Base-by-base conservation (phyloP, 2,797 vertebrate species). In the Nothura maculosa region DNA sequence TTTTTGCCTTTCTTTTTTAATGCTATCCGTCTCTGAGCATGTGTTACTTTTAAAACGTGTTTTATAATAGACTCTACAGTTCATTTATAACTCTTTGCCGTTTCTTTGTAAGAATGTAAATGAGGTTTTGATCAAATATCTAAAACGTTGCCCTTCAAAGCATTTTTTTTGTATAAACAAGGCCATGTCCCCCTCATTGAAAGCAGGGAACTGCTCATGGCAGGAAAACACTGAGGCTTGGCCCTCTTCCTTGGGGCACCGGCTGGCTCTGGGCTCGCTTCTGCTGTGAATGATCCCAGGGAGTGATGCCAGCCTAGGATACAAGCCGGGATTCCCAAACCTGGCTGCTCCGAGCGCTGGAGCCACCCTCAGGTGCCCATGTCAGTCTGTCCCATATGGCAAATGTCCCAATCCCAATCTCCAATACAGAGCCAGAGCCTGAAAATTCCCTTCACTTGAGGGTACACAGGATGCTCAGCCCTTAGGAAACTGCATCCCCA, bases 121-220 rank as follows among this genome's bases (percentile, higher is more conserved):
- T 80, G 86, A 96, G 92, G 80, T 90, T 97, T 94, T 95, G 94
- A 94, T 96, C 77, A 87, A 95, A 95, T 91, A 90, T 55, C 79
- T 74, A 88, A 93, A 98, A 81, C 90, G 90, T 96, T 97, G 92
- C 81, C 80, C 77, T 95, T 97, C 94, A 95, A 91, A 97, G 92
- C 75, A 61, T 76, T 92, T 42, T 95, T 48, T 55, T 85, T 63
- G 12, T 60, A 75, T 82, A 83, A 93, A 92, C 80, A 89, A 72
- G 88, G 54, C 74, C 81, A 54, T 5, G 57, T 64, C 67, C 68
- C 89, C 69, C 72, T 62, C 2, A 2, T 67, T 78, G 73, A 81
- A 94, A 69, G 85, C 48, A 67, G 62, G 79, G 54, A 47, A n/a
- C 25, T 54, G 38, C 77, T 94, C 81, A 52, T 0, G 2, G 70